Base-by-base conservation (phyloP, 2,113 vertebrate species). In the Rutilus rutilus region DNA sequence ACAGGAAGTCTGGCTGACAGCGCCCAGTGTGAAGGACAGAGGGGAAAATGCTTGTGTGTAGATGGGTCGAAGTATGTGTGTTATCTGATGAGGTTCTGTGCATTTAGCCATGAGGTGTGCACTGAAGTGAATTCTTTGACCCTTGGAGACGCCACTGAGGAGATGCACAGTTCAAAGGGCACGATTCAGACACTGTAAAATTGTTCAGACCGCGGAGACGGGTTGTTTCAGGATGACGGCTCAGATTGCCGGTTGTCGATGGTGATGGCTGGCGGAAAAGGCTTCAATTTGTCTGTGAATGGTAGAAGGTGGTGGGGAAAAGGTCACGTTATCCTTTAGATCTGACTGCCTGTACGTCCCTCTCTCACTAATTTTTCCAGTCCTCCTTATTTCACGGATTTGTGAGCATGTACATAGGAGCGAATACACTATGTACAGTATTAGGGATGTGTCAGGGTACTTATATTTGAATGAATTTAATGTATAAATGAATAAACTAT, bases 301-400 rank as follows among this genome's bases (percentile, higher is more conserved):
- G 86, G 88, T 89, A 86, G 82, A 92, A 88, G 39, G 90, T 92
- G 89, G 79, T 27, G 73, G 86, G 76, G 64, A 74, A 92, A 93
- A 93, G 90, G 90, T 93, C 91, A 92, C 73, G 80, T 76, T 84
- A 76, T 89, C 85, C 82, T 88, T 90, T 73, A 54, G 57, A 10
- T 4, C 14, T n/a, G 14, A 36, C 64, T 81, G 57, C 33, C 52
- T 64, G 17, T n/a, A 86, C 83, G 33, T 74, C 64, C 88, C 82
- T 33, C 73, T 67, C 14, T 83, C 3, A 45, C 10, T 67, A 25
- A 50, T 64, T 88, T 5, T 77, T 11, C 12, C 17, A 19, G 36
- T 39, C 6, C 45, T 71, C 39, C 10, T 5, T 6, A 36, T 42
- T 80, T 42, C 27, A 42, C 36, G 25, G 36, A 59, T 57, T 39